Base-by-base conservation (phyloP, 2,113 vertebrate genomes). In the Polypterus bichir region DNA sequence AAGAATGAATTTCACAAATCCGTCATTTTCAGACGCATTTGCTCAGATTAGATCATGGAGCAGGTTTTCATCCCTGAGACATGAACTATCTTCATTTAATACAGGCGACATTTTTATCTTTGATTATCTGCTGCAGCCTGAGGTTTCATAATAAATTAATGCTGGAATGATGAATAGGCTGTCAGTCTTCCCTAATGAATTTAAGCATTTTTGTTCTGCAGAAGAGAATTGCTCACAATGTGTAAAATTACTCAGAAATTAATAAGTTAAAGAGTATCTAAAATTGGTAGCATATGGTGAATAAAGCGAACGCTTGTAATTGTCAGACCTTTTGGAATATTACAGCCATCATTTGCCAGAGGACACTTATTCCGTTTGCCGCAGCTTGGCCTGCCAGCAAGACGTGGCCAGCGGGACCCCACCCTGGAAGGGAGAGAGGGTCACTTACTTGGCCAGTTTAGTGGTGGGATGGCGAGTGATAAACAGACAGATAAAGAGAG, bases 111-210 rank as follows among this genome's bases (percentile, higher is more conserved):
- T 65, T 70, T 59, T 62, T 70, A 74, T 73, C 71, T 77, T 70
- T 77, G 73, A 77, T 77, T 74, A 74, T 74, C 68, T 65, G 66
- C 64, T 65, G 69, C 67, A 65, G 68, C 71, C 68, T 63, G 70
- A 74, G 69, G 75, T 70, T 74, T 70, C 65, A 67, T 74, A 73
- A 74, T 76, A 73, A 74, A 76, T 76, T 72, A 73, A 64, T 67
- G 69, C 69, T 68, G 53, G 68, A 49, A 48, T 74, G 71, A 74
- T 74, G 68, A 74, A 74, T 71, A 67, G 67, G 59, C 59, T 71
- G 74, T 72, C 69, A 71, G 68, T 65, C 27, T 65, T 54, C 64
- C 64, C 64, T 72, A 72, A 70, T 76, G 70, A 72, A 69, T 68
- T 65, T 58, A 70, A 73, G 59, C 53, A 65, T 54, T 67, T 64